A percentile compares a stretch with the other conserved stretches of the same genome.
phyloP scores from a whole-genome alignment of 1,140 invertebrate species.

The Sinonovacula constricta region DNA sequence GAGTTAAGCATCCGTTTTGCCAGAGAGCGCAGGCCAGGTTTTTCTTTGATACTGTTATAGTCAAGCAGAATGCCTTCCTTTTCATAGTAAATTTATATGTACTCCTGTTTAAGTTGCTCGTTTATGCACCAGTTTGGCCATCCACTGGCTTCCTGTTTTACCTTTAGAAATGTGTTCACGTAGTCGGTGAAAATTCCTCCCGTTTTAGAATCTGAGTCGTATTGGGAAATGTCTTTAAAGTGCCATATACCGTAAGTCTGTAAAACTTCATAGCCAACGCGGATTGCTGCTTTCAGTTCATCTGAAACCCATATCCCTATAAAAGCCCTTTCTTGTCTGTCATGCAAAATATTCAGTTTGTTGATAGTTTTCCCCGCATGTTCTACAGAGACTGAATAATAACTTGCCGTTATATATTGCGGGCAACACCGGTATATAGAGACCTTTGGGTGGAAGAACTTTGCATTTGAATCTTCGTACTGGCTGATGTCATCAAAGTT shows the following conservation, averaged over 20 bases:
- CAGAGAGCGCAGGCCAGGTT: neutral
- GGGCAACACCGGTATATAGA: conserved; percentile 8
- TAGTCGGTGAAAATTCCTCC: neutral
- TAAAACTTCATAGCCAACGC: neutral
- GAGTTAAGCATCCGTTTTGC: neutral
- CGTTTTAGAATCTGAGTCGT: neutral
- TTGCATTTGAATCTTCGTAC: conserved; percentile 18
- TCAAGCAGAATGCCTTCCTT: neutral
- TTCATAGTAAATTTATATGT: neutral
- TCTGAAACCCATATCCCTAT: conserved; percentile 1
- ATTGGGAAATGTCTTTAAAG: neutral
- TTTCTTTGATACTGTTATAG: neutral
- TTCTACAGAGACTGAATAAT: neutral
- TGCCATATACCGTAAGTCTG: neutral
- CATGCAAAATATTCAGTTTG: neutral
- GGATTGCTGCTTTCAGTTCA: neutral
- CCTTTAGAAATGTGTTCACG: neutral
- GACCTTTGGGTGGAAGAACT: neutral
- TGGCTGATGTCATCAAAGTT: conserved; percentile 7
- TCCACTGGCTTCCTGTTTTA: neutral
- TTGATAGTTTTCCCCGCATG: conserved; percentile 2
- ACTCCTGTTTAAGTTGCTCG: neutral
- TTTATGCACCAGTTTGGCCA: neutral
- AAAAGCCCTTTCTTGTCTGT: neutral
- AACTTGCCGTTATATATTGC: conserved; percentile 4